Evolutionary conservation across 2,888 invertebrate species (phyloP).

Genomic region (Acholoe squamosa): DNA sequence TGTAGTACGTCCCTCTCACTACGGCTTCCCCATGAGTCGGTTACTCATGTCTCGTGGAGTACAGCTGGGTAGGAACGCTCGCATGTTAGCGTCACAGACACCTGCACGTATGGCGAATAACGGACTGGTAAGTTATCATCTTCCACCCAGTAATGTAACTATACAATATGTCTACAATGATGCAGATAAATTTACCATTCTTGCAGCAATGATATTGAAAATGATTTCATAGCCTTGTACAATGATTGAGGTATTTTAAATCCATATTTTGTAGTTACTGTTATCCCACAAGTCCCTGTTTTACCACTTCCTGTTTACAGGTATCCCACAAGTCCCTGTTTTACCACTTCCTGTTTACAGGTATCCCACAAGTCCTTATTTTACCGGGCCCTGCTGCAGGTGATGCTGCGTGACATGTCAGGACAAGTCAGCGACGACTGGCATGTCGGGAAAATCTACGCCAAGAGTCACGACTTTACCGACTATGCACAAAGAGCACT

Average conservation of each 20-base stretch:
- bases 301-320: too few relatives aligned
- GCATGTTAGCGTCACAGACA: slow-evolving; percentile 93
- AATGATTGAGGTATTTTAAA: too few relatives aligned
- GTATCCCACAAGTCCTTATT: slow-evolving; percentile 63
- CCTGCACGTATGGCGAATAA: slow-evolving; percentile 87
- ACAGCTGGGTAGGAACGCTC: slow-evolving; percentile 89
- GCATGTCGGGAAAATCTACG: slow-evolving; percentile 84
- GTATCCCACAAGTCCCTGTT: too few relatives aligned
- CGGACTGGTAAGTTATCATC: slow-evolving; percentile 62
- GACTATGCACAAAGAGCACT: slow-evolving; percentile 89
- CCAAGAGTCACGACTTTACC: slow-evolving; percentile 87
- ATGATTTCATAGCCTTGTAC: too few relatives aligned
- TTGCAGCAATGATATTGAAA: too few relatives aligned
- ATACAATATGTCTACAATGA: too few relatives aligned
- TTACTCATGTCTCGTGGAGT: slow-evolving; percentile 75
- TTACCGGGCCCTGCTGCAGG: slow-evolving; percentile 88
- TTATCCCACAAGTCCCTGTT: too few relatives aligned
- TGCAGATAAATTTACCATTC: too few relatives aligned
- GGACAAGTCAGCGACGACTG: slow-evolving; percentile 77
- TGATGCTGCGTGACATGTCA: slow-evolving; percentile 84
- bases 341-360: neutral
- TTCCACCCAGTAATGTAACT: too few relatives aligned
- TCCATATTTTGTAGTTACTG: too few relatives aligned
- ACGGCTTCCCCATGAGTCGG: slow-evolving; percentile 77
- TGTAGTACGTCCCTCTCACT: neutral